Evolutionary conservation across 2,888 invertebrate genomes (phyloP).

Genomic region (Trichacis sp.): DNA sequence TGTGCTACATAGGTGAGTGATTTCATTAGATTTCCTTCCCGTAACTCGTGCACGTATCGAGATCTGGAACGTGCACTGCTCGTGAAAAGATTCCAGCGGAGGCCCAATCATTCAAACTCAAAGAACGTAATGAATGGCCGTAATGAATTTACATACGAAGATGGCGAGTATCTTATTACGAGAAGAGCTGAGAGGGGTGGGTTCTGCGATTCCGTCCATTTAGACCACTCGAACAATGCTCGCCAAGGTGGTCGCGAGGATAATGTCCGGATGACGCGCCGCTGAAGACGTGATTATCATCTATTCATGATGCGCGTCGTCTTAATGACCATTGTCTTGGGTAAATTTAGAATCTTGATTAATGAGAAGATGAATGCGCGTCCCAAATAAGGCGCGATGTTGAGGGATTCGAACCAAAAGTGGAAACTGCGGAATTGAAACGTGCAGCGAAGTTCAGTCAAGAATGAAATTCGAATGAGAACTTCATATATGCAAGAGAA

Average conservation of each 20-base stretch:
- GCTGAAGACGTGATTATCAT: slow-evolving; percentile 69
- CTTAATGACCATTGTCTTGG: slow-evolving; percentile 63
- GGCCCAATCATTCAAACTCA: slow-evolving; percentile 65
- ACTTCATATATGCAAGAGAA: too few species aligned
- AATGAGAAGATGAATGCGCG: slow-evolving; percentile 1
- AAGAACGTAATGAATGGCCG: slow-evolving; percentile 65
- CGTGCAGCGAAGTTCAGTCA: too few species aligned
- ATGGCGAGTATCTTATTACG: slow-evolving; percentile 70
- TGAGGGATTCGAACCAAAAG: not conserved
- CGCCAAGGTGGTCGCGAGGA: slow-evolving; percentile 65
- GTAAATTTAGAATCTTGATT: slow-evolving; percentile 25
- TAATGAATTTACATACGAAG: slow-evolving; percentile 66
- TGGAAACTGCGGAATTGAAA: too few species aligned
- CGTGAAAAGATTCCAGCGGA: slow-evolving; percentile 65
- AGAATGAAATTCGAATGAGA: too few species aligned
- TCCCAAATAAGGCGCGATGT: not conserved
- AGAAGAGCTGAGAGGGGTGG: slow-evolving; percentile 53
- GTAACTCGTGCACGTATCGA: slow-evolving; percentile 21
- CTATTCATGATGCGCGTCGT: slow-evolving; percentile 68
- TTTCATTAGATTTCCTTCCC: too few species aligned
- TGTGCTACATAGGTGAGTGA: too few species aligned
- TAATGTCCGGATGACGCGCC: slow-evolving; percentile 64
- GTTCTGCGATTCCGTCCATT: slow-evolving; percentile 52
- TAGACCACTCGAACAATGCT: slow-evolving; percentile 63
- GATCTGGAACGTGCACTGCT: slow-evolving; percentile 41